Conservation (phyloP, 2,888 invertebrate species). For the Empis stercorea region DNA sequence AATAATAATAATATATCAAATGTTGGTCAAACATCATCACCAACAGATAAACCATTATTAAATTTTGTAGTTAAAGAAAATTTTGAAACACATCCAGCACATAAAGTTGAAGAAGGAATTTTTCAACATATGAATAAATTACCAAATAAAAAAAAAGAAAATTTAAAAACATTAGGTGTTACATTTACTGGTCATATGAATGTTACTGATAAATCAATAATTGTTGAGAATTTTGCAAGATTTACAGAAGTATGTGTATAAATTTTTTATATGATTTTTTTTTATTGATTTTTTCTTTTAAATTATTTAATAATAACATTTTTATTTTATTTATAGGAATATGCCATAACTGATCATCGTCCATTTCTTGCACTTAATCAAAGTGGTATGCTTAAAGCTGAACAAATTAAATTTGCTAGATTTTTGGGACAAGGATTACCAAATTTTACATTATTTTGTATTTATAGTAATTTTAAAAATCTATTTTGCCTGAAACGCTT, state of each 20-base stretch:
- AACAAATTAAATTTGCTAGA: constrained; percentile 35
- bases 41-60: constrained; percentile 23
- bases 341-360: constrained; percentile 34
- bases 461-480: constrained; percentile 38
- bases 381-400: constrained; percentile 34
- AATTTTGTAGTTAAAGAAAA: constrained; percentile 33
- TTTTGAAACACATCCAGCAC: constrained; percentile 34
- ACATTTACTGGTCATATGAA: constrained; percentile 36
- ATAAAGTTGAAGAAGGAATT: constrained; percentile 35
- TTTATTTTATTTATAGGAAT: constrained; percentile 22
- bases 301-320: no score
- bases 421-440: constrained; percentile 35
- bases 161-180: constrained; percentile 32
- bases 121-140: constrained; percentile 36
- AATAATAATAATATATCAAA: background rate
- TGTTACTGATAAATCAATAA: constrained; percentile 34
- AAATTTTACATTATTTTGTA: constrained; percentile 35
- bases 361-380: constrained; percentile 34
- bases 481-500: constrained; percentile 36
- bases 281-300: no score
- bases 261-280: no score
- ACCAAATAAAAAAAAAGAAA: constrained; percentile 34
- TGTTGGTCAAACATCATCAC: background rate
- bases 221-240: constrained; percentile 35
- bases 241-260: constrained; percentile 31